phyloP scores from a whole-genome alignment of 2,888 invertebrate species.

The Epirrhoe alternata region DNA sequence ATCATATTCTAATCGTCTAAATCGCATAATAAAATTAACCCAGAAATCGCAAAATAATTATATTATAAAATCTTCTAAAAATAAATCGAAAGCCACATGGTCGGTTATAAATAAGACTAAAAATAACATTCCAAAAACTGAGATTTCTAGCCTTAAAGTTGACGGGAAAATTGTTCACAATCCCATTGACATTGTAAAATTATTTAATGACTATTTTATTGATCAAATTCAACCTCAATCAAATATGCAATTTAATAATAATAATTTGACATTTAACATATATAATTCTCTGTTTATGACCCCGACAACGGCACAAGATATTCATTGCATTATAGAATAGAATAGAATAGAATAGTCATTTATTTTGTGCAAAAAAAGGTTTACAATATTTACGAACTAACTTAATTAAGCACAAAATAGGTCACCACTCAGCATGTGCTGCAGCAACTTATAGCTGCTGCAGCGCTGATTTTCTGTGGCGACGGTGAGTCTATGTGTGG shows the following conservation, averaged over 20 bases:
- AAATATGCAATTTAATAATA: background rate
- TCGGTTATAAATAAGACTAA: slow-evolving; percentile 9
- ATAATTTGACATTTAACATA: slow-evolving; percentile 3
- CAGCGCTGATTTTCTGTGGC: no score
- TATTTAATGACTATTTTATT: slow-evolving; percentile 22
- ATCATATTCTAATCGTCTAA: background rate
- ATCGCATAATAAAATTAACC: slow-evolving; percentile 1
- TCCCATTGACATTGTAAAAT: slow-evolving; percentile 4
- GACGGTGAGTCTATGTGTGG: no score
- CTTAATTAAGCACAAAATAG: no score
- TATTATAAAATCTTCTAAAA: background rate
- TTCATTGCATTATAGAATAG: slow-evolving; percentile 5
- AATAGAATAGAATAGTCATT: no score
- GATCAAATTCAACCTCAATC: background rate
- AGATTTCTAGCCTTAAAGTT: slow-evolving; percentile 1
- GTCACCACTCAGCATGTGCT: no score
- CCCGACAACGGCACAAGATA: slow-evolving; percentile 15
- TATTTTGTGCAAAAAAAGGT: no score
- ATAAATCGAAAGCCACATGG: slow-evolving; percentile 17
- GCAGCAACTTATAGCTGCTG: no score
- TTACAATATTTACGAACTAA: no score
- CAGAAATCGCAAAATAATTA: slow-evolving; percentile 10
- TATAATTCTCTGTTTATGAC: slow-evolving; percentile 19
- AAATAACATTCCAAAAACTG: background rate
- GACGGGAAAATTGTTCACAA: background rate